These are phyloP conservation scores for Sapayoa aenigma DNA, from an alignment of 2,113 vertebrate species.

Conservation along the genomic window DNA sequence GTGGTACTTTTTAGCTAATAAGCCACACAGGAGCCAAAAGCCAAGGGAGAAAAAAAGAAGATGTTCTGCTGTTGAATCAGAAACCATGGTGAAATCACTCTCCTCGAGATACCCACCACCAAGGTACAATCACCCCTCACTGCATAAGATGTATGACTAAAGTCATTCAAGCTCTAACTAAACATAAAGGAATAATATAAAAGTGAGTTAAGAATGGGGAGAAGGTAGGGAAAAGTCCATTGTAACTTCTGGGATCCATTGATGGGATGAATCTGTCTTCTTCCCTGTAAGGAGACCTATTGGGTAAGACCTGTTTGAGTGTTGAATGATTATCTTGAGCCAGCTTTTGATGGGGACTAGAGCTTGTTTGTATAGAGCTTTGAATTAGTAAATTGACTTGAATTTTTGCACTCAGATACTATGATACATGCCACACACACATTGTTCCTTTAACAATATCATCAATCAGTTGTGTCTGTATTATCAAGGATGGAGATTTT, in stretches of 20 bases:
- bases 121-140: neutral
- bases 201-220: neutral
- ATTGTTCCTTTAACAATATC: too few species aligned
- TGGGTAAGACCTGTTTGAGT: neutral
- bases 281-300: fast-evolving
- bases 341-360: neutral
- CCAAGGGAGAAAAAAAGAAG: neutral
- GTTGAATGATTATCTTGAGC: fast-evolving
- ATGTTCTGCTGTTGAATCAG: neutral
- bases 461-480: too few species aligned
- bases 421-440: too few species aligned
- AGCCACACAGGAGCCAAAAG: neutral
- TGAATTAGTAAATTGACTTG: too few species aligned
- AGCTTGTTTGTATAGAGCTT: too few species aligned
- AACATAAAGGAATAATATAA: neutral
- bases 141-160: neutral
- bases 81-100: neutral
- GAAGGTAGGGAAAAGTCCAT: neutral
- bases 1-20: neutral
- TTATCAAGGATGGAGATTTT: too few species aligned
- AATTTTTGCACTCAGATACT: too few species aligned
- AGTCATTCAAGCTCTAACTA: neutral
- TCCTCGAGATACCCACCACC: too few species aligned
- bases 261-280: neutral
- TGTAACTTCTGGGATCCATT: fast-evolving